These are phyloP conservation scores for Tipula lateralis DNA, from an alignment of 2,888 invertebrate species.

Conservation along the genomic window DNA sequence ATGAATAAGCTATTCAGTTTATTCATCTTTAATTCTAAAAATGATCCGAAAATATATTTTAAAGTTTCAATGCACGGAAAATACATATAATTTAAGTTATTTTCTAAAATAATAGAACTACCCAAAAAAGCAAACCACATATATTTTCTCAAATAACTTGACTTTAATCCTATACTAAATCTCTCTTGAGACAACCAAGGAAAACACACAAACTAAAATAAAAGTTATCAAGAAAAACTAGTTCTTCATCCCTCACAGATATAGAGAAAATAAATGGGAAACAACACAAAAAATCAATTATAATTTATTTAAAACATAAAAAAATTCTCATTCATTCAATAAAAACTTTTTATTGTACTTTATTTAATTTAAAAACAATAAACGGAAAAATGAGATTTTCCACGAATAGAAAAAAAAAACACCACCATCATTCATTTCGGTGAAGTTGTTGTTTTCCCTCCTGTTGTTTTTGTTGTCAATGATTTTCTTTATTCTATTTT, in stretches of 20 bases:
- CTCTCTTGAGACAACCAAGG: background rate
- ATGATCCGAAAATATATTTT: background rate
- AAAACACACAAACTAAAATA: background rate
- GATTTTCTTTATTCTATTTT: background rate
- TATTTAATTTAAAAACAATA: slow-evolving; percentile 24
- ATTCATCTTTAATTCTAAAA: background rate
- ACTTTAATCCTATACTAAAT: background rate
- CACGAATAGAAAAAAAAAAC: background rate
- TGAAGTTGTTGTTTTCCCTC: background rate
- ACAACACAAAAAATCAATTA: background rate
- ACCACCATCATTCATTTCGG: background rate
- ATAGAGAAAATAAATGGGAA: background rate
- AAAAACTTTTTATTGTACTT: background rate
- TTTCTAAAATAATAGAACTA: background rate
- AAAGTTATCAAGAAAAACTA: background rate
- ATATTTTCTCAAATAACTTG: slow-evolving; percentile 4
- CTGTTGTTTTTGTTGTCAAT: background rate
- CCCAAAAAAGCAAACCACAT: background rate
- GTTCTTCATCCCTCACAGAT: background rate
- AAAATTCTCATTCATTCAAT: background rate
- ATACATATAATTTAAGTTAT: background rate
- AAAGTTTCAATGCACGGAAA: background rate
- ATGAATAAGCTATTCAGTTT: background rate
- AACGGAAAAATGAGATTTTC: slow-evolving; percentile 1
- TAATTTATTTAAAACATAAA: background rate